Percentiles rank a stretch among this genome's conserved stretches.
phyloP scores from a whole-genome alignment of 2,113 vertebrate species.

The Eleginops maclovinus region DNA sequence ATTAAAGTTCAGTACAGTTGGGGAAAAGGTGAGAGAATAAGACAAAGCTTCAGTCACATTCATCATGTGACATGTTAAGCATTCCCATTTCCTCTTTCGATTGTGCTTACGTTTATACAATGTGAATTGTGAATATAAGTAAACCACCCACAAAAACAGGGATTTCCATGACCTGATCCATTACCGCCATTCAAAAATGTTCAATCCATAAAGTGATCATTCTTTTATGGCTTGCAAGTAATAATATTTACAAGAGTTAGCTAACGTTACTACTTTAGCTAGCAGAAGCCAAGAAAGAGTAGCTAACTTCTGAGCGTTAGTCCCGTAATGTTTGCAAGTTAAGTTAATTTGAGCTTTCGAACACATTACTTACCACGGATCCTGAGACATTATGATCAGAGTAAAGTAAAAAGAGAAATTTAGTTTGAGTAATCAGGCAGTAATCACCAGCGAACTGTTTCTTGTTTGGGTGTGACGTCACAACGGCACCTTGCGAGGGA shows the following conservation, averaged over 20 bases:
- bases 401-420: slow-evolving; percentile 1
- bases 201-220: not conserved
- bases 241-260: slow-evolving; percentile 2
- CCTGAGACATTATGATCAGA: slow-evolving; percentile 78
- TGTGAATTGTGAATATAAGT: not conserved
- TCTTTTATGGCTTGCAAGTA: not conserved
- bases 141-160: too few relatives aligned
- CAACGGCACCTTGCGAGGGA: slow-evolving; percentile 40
- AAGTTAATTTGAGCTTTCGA: not conserved
- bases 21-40: not conserved
- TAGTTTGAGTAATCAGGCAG: slow-evolving; percentile 10
- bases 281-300: not conserved
- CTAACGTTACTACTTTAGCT: slow-evolving; percentile 15
- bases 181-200: too few relatives aligned
- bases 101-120: not conserved
- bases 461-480: slow-evolving; percentile 79
- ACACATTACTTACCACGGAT: slow-evolving; percentile 76
- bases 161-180: not conserved
- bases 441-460: slow-evolving; percentile 26
- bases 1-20: not conserved
- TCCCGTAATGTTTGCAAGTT: not conserved
- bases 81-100: not conserved
- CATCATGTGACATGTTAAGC: slow-evolving; percentile 53
- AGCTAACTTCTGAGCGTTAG: not conserved
- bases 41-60: not conserved